Evolutionary conservation across 2,888 invertebrate species (phyloP).

Genomic region (Mythimna lalbum): DNA sequence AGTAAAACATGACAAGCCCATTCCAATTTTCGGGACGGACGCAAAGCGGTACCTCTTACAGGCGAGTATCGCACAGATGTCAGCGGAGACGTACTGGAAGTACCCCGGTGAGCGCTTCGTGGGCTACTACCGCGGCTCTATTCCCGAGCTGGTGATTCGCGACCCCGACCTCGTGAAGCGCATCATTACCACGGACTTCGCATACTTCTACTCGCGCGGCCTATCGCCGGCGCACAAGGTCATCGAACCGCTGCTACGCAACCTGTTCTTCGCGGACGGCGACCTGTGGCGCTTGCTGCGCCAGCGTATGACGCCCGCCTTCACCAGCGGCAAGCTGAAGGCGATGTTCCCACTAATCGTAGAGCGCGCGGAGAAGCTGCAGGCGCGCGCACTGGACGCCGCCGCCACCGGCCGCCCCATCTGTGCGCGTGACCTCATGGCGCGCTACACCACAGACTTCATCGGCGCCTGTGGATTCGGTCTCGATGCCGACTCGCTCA

Average conservation of each 20-base stretch:
- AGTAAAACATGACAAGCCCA: constrained; percentile 75
- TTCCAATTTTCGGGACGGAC: constrained; percentile 77
- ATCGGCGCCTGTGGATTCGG: constrained; percentile 82
- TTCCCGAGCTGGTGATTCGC: constrained; percentile 75
- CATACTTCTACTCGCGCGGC: constrained; percentile 75
- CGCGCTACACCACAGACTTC: constrained; percentile 81
- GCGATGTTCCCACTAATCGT: constrained; percentile 81
- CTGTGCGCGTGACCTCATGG: constrained; percentile 81
- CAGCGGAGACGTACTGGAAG: constrained; percentile 75
- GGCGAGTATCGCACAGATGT: constrained; percentile 71
- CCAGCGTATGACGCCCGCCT: constrained; percentile 79
- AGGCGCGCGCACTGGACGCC: constrained; percentile 63
- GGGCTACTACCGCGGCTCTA: constrained; percentile 73
- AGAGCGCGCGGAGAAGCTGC: constrained; percentile 76
- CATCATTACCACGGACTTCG: constrained; percentile 76
- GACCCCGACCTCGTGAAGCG: constrained; percentile 77
- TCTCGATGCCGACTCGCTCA: constrained; percentile 76
- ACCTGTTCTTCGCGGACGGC: constrained; percentile 79
- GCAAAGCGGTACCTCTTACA: constrained; percentile 67
- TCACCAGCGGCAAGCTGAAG: constrained; percentile 77
- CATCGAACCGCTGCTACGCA: constrained; percentile 76
- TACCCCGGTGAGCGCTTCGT: constrained; percentile 77
- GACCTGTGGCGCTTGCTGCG: constrained; percentile 79
- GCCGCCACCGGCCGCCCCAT: constrained; percentile 62
- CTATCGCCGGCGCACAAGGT: constrained; percentile 65